Percentiles rank a stretch among this genome's conserved stretches.
These are phyloP conservation scores for Dreissena rostriformis DNA, from an alignment of 1,140 invertebrate genomes.

Conservation along the genomic window DNA sequence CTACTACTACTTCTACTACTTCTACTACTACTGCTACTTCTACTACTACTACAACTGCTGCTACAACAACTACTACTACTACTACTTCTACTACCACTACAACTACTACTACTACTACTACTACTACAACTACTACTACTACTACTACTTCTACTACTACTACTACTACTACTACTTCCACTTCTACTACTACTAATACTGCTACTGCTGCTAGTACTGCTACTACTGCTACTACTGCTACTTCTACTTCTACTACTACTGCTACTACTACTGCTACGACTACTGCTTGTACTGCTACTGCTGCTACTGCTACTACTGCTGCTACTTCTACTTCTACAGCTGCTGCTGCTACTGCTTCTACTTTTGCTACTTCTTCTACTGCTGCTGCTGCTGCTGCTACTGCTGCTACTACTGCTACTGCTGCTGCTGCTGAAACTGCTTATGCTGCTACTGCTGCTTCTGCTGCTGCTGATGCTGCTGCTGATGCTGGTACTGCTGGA, in stretches of 20 bases:
- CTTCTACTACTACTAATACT: neutral
- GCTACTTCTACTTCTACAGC: neutral
- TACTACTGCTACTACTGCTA: neutral
- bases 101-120: too few relatives aligned
- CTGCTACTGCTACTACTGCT: neutral
- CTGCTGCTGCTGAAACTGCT: constrained; percentile 7
- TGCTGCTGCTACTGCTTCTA: neutral
- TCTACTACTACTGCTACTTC: too few relatives aligned
- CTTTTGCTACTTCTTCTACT: neutral
- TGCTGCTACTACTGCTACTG: neutral
- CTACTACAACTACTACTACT: too few relatives aligned
- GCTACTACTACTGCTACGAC: neutral
- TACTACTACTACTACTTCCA: too few relatives aligned
- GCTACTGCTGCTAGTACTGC: too few relatives aligned
- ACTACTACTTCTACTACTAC: too few relatives aligned
- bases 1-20: too few relatives aligned
- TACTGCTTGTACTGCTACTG: neutral
- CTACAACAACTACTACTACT: too few relatives aligned
- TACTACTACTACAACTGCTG: too few relatives aligned
- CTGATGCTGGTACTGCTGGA: too few relatives aligned
- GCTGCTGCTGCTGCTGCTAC: neutral
- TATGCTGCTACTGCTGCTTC: neutral
- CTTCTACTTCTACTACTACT: neutral
- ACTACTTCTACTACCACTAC: too few relatives aligned
- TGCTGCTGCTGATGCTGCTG: too few relatives aligned